phyloP scores from a whole-genome alignment of 1,140 invertebrate genomes.

The Scylla paramamosain region DNA sequence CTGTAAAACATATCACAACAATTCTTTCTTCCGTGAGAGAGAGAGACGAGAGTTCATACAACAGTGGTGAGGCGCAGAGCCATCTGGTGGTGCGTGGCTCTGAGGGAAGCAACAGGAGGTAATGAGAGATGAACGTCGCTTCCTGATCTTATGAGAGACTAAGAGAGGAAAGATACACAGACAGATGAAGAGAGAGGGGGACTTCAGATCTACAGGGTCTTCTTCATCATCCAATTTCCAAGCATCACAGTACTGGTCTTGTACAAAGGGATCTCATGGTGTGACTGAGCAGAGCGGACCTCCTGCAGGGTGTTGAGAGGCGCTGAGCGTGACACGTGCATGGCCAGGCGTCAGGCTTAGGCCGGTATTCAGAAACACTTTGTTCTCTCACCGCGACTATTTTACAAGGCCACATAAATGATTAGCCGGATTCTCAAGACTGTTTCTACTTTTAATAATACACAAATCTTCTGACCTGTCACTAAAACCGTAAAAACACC shows the following conservation, averaged over 20 bases:
- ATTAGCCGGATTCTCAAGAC: neutral
- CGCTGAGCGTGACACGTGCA: neutral
- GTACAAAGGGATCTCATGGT: neutral
- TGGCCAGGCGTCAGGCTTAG: neutral
- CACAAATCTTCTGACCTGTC: neutral
- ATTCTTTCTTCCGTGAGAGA: conserved; percentile 7
- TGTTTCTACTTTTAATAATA: neutral
- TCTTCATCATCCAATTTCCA: neutral
- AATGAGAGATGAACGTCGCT: neutral
- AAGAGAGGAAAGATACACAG: neutral
- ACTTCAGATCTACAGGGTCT: conserved; percentile 10
- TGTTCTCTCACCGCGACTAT: too few relatives aligned
- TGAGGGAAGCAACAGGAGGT: neutral
- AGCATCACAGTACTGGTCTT: neutral
- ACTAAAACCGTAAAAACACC: neutral
- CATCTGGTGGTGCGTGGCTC: neutral
- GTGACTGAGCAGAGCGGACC: neutral
- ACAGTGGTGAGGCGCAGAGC: neutral
- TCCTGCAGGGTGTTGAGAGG: neutral
- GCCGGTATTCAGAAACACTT: neutral
- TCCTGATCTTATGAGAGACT: neutral
- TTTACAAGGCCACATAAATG: too few relatives aligned
- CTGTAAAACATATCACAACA: neutral
- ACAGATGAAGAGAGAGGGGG: neutral
- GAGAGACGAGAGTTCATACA: neutral